Evolutionary conservation across 2,797 vertebrate species (phyloP).

Genomic region (Brachymystax lenok): DNA sequence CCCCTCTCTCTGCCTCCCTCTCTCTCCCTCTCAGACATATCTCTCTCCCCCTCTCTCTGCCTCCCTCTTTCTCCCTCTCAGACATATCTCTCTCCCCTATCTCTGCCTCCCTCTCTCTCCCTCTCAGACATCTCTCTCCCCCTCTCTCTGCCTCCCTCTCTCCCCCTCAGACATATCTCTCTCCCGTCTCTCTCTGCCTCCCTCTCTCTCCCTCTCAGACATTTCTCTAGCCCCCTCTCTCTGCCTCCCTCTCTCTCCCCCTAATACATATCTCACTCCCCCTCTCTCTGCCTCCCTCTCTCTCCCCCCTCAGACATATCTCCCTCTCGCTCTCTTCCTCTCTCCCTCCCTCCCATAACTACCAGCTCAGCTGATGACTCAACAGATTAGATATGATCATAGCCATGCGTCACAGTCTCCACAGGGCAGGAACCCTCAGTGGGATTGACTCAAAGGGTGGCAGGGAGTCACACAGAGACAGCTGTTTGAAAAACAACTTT

Average conservation of each 20-base stretch:
- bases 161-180: constrained; percentile 35
- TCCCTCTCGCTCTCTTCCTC: constrained; percentile 9
- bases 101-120: constrained; percentile 24
- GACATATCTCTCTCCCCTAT: neutral
- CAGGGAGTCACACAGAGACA: constrained; percentile 1
- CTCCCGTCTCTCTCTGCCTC: neutral
- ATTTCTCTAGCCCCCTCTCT: neutral
- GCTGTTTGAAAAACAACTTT: neutral
- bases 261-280: constrained; percentile 34
- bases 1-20: no score
- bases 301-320: no score
- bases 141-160: no score
- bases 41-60: no score
- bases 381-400: constrained; percentile 18
- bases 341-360: neutral
- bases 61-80: no score
- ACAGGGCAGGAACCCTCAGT: constrained; percentile 1
- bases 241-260: neutral
- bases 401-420: neutral
- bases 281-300: neutral
- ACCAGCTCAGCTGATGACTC: constrained; percentile 28
- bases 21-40: no score
- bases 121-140: constrained; percentile 22
- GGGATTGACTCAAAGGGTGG: constrained; percentile 28
- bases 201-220: neutral